These are phyloP conservation scores for Protomyctophum bolini DNA, from an alignment of 2,113 vertebrate species.

Conservation along the genomic window DNA sequence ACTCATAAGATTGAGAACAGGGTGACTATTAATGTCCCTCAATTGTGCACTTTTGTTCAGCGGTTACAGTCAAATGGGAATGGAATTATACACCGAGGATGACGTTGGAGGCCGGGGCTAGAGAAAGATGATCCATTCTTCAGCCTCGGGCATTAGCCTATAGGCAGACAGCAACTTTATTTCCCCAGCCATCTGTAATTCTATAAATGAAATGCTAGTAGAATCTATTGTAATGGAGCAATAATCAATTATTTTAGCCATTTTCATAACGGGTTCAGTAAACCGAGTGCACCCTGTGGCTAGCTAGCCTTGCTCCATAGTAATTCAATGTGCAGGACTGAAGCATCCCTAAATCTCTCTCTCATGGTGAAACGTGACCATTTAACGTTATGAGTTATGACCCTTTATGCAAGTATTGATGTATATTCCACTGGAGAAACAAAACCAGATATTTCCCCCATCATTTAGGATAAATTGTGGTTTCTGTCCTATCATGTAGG, in stretches of 20 bases:
- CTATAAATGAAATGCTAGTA: conserved; percentile 41
- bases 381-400: conserved; percentile 35
- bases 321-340: conserved; percentile 48
- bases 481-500: background rate
- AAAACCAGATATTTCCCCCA: too few species aligned
- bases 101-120: conserved; percentile 3
- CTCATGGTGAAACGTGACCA: conserved; percentile 57
- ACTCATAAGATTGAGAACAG: too few species aligned
- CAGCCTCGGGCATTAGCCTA: background rate
- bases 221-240: too few species aligned
- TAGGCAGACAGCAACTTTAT: conserved; percentile 60
- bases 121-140: conserved; percentile 22
- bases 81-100: conserved; percentile 16
- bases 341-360: conserved; percentile 58
- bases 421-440: too few species aligned
- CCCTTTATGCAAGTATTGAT: conserved; percentile 9
- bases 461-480: conserved; percentile 3
- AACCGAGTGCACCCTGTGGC: conserved; percentile 28
- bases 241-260: conserved; percentile 54
- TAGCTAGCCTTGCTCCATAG: conserved; percentile 19
- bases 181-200: conserved; percentile 49
- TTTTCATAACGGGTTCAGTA: conserved; percentile 47
- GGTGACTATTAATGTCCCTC: background rate
- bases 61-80: conserved; percentile 24
- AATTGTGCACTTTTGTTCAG: conserved; percentile 13